phyloP scores from a whole-genome alignment of 1,140 invertebrate genomes.

The Glossosoma conforme region DNA sequence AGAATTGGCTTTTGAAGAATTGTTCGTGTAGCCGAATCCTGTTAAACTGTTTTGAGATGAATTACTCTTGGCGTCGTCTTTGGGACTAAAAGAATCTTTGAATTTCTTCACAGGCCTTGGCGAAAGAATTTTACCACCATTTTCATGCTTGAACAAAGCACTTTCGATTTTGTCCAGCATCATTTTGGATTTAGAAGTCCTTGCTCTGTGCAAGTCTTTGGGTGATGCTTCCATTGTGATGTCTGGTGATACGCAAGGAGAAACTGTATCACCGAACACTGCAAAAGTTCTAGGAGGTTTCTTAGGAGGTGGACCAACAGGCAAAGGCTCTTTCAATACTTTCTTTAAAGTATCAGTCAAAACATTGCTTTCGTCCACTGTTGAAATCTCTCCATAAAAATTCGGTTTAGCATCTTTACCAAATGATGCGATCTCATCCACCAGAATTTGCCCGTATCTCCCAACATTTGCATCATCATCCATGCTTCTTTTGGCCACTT shows the following conservation, averaged over 20 bases:
- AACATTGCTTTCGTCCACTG: too few species aligned
- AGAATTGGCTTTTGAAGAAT: conserved; percentile 12
- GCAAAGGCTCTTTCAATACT: conserved; percentile 58
- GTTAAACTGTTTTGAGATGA: too few species aligned
- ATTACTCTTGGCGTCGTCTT: too few species aligned
- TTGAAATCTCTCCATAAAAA: not conserved
- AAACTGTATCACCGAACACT: conserved; percentile 33
- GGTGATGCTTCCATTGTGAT: too few species aligned
- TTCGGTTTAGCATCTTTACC: not conserved
- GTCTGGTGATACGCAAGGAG: conserved; percentile 10
- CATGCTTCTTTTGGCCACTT: conserved; percentile 5
- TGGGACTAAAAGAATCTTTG: too few species aligned
- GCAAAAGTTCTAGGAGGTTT: conserved; percentile 67
- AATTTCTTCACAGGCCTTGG: conserved; percentile 28
- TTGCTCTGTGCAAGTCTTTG: conserved; percentile 10
- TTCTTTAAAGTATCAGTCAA: conserved; percentile 56
- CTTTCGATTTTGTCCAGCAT: conserved; percentile 58
- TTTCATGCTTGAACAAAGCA: conserved; percentile 50
- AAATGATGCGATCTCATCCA: not conserved
- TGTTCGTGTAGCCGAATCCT: conserved; percentile 15
- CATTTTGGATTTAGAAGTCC: conserved; percentile 43
- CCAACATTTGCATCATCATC: conserved; percentile 4
- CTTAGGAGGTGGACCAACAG: conserved; percentile 60
- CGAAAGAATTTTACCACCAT: conserved; percentile 32
- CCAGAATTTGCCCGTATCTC: not conserved